Base-by-base conservation (phyloP, 2,888 invertebrate genomes). In the Morpho achilles region DNA sequence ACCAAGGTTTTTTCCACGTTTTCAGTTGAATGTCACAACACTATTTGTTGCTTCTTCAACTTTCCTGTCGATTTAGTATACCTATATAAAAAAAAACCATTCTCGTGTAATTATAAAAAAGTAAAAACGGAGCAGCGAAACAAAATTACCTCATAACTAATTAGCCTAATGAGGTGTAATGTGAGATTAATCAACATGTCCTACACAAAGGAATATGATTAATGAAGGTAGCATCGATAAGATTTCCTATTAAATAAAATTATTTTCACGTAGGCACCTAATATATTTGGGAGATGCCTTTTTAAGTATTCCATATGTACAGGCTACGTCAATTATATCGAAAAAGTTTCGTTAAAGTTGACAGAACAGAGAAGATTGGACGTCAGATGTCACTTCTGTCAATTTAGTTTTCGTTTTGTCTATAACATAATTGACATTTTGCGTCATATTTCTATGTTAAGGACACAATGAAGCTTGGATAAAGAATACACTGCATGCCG, bases 141-240 rank as follows among this genome's bases (percentile, higher is more conserved):
- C 48, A 47, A 47, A 54, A 54, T 54, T 6, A 42, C 47, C 42
- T 41, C n/a, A 42, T 48, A 54, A 9, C 48, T 54, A 54, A 54
- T 54, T 54, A 54, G 54, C 54, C 7, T 54, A 54, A 54, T 54
- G 54, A 54, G 54, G 48, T 54, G 54, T 23, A 42, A 48, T 8
- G 54, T 54, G 47, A 54, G 59, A 61, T 63, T 64, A 66, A 66
- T 66, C 62, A 66, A 66, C 58, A 56, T 54, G 64, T 64, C 66
- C 58, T 59, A 55, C 54, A 55, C 61, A 61, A 64, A 59, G 56
- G 59, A 50, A 50, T 39, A 48, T 59, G 56, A 59, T 62, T 62
- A 57, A 62, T 59, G 59, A 57, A 58, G 49, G 52, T 54, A 54
- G 32, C 54, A 48, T 48, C 42, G 54, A 48, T 48, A 48, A 54